Conservation (phyloP, 2,888 invertebrate genomes). For the Spicauda simplicius region DNA sequence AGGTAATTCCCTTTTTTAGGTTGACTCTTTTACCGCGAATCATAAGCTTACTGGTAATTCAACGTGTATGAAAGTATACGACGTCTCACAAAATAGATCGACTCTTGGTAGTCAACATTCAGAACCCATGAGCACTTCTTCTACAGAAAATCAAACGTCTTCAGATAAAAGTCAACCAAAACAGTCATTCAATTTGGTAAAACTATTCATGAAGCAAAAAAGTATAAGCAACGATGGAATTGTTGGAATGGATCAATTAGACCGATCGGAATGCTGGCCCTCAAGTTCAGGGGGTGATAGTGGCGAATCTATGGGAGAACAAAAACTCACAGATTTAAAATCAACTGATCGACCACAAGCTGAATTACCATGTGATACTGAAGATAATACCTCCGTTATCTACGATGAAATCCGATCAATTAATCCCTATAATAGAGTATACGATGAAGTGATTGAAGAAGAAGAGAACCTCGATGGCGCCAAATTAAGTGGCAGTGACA, state of each 20-base stretch:
- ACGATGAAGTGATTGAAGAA: conserved; percentile 76
- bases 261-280: conserved; percentile 91
- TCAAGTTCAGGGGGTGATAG: conserved; percentile 87
- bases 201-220: conserved; percentile 95
- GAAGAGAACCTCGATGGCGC: conserved; percentile 74
- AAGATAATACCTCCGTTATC: conserved; percentile 66
- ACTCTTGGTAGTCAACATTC: conserved; percentile 77
- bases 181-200: conserved; percentile 92
- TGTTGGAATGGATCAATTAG: conserved; percentile 90
- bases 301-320: conserved; percentile 84
- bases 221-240: conserved; percentile 92
- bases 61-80: conserved; percentile 79
- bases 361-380: conserved; percentile 83
- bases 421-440: conserved; percentile 71
- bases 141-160: conserved; percentile 78
- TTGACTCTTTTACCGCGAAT: conserved; percentile 79
- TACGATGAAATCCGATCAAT: conserved; percentile 72
- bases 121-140: conserved; percentile 82
- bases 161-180: conserved; percentile 85
- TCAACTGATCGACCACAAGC: conserved; percentile 73
- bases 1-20: too few species aligned
- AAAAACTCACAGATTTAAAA: conserved; percentile 61
- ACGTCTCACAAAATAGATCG: conserved; percentile 75
- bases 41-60: conserved; percentile 74
- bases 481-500: conserved; percentile 73